Evolutionary conservation across 2,113 vertebrate genomes (phyloP).

Genomic region (Corydoras sp.): DNA sequence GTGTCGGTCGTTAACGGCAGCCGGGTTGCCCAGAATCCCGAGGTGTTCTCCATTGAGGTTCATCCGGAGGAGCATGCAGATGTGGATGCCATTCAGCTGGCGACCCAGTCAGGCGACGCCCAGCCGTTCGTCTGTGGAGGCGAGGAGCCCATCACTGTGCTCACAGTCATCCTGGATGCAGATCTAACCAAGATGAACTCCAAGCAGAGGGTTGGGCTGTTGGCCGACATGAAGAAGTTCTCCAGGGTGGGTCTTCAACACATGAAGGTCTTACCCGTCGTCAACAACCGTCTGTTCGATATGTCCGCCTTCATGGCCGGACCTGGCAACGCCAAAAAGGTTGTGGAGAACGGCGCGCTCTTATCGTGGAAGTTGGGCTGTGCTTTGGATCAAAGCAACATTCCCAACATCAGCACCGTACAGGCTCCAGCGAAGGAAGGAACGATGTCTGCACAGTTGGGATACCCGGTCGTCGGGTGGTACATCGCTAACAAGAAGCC

Average conservation of each 20-base stretch:
- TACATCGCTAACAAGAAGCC: slow-evolving; percentile 98
- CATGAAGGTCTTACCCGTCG: slow-evolving; percentile 93
- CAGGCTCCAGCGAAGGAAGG: slow-evolving; percentile 90
- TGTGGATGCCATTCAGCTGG: slow-evolving; percentile 63
- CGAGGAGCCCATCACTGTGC: slow-evolving; percentile 82
- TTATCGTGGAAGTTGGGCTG: slow-evolving; percentile 96
- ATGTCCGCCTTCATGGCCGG: slow-evolving; percentile 99
- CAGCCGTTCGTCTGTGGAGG: slow-evolving; percentile 69
- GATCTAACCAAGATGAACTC: slow-evolving; percentile 96
- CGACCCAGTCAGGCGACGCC: slow-evolving; percentile 56
- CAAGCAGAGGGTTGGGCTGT: slow-evolving; percentile 78
- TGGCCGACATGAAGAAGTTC: slow-evolving; percentile 83
- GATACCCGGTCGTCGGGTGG: slow-evolving; percentile 96
- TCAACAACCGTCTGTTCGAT: slow-evolving; percentile 95
- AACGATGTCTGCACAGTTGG: slow-evolving; percentile 87
- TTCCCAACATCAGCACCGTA: slow-evolving; percentile 85
- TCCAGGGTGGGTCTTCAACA: slow-evolving; percentile 80
- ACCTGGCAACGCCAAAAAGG: slow-evolving; percentile 94
- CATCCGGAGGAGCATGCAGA: slow-evolving; percentile 87
- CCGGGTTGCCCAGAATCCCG: slow-evolving; percentile 64
- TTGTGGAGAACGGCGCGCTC: slow-evolving; percentile 92
- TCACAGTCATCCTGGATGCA: slow-evolving; percentile 93
- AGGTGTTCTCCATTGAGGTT: slow-evolving; percentile 88
- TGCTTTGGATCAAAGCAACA: slow-evolving; percentile 82
- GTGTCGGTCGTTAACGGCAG: slow-evolving; percentile 71